Evolutionary conservation across 2,888 invertebrate species (phyloP), one percentile per base, ranked within the genome.

Genomic region (Hipparchia sbordonii): DNA sequence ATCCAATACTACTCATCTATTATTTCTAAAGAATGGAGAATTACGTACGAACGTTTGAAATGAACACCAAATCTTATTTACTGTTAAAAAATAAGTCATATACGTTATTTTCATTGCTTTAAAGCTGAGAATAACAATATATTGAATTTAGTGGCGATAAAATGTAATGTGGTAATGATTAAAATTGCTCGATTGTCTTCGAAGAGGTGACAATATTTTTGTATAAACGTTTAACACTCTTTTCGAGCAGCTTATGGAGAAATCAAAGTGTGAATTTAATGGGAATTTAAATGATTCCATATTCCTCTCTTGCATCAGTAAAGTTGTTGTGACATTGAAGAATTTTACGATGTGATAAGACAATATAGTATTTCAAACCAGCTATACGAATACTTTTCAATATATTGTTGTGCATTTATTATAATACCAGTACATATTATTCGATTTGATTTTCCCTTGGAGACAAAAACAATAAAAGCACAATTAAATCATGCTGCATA

Each of bases 231-330:
- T 80, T 76, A 76, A 75, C 85, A 84, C 85, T 92, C 89, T 87
- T 91, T 91, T 91, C 91, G 82, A 85, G 90, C 87, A 91, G 92
- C 90, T 91, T 91, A 90, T 87, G 89, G 89, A 82, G 90, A 89
- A 89, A 89, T 85, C 82, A 79, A 84, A 75, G 78, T 85, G 79
- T 82, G 75, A 77, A 78, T 39, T 79, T 91, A 85, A 92, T 91
- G 90, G 78, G 79, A 81, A 87, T 92, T 85, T 90, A 91, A 92
- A 86, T 84, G 88, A 85, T 90, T 85, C 77, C 83, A 87, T 87
- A 87, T 89, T 88, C 85, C 79, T 79, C 73, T 75, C 54, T 67
- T 39, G 46, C 39, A 70, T 48, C 3, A 10, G 33, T 33, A 52
- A 12, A 39, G 9, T 12, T 9, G 5, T 39, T 60, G 9, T 1